A percentile compares a stretch with the other conserved stretches of the same genome.
Conservation (phyloP, 2,113 vertebrate species). For the Zapornia atra region DNA sequence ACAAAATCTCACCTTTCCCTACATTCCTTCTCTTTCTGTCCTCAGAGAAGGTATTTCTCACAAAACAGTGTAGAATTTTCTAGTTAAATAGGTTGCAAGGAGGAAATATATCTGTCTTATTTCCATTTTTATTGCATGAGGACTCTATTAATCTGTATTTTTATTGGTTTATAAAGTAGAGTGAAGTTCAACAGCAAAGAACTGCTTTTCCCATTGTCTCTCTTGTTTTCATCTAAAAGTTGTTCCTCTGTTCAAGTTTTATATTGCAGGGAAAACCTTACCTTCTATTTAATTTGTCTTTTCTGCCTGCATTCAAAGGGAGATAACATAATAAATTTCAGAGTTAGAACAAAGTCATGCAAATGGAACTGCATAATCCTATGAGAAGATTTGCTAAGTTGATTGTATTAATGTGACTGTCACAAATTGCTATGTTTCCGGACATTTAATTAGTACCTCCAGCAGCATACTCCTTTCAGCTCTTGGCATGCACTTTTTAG, state of each 20-base stretch:
- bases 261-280: neutral
- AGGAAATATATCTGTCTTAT: neutral
- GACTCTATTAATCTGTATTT: constrained; percentile 7
- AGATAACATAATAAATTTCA: neutral
- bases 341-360: neutral
- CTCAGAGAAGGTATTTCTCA: neutral
- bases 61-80: neutral
- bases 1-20: neutral
- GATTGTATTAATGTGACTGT: neutral
- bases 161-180: constrained; percentile 35
- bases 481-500: neutral
- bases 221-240: neutral
- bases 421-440: neutral
- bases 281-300: neutral
- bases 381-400: neutral
- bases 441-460: neutral
- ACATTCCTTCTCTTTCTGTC: neutral
- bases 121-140: constrained; percentile 40
- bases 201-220: neutral
- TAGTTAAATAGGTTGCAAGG: neutral
- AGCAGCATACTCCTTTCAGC: neutral
- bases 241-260: neutral
- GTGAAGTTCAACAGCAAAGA: neutral
- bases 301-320: neutral
- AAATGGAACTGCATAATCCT: neutral